Percentiles rank a stretch among this genome's conserved stretches.
Conservation (phyloP, 2,113 vertebrate genomes). For the Pomatorhinus ruficollis region DNA sequence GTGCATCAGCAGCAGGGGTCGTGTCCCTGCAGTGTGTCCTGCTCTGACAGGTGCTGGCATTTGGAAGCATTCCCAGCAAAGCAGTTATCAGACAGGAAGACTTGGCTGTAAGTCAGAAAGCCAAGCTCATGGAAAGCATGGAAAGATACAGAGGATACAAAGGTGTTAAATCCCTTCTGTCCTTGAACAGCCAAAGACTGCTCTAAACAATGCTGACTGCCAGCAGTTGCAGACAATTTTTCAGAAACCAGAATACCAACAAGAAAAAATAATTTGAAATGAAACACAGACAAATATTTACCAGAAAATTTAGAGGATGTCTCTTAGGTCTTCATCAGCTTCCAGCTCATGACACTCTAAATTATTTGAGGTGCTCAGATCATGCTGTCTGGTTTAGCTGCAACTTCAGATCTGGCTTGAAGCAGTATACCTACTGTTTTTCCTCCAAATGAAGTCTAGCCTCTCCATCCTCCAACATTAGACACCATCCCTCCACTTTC, state of each 20-base stretch:
- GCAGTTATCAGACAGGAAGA: background rate
- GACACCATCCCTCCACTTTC: background rate
- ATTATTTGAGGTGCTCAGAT: background rate
- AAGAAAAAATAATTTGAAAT: background rate
- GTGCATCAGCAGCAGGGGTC: background rate
- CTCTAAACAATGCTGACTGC: background rate
- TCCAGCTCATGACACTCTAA: background rate
- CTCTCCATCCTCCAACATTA: background rate
- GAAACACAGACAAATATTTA: background rate
- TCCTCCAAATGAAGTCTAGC: background rate
- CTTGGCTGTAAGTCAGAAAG: constrained; percentile 17
- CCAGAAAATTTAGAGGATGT: background rate
- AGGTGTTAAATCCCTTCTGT: background rate
- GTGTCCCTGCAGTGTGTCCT: background rate
- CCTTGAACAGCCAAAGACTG: background rate
- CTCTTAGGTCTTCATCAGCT: background rate
- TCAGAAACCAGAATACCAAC: background rate
- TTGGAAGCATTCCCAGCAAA: background rate
- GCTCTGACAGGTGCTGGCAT: background rate
- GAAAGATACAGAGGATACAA: background rate
- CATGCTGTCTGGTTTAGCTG: background rate
- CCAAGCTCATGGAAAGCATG: background rate
- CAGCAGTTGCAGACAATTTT: background rate
- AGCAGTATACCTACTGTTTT: background rate
- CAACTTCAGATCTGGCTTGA: background rate